Percentiles rank a stretch among this genome's conserved stretches.
Conservation (phyloP, 1,140 invertebrate genomes). For the Hyphantria cunea region DNA sequence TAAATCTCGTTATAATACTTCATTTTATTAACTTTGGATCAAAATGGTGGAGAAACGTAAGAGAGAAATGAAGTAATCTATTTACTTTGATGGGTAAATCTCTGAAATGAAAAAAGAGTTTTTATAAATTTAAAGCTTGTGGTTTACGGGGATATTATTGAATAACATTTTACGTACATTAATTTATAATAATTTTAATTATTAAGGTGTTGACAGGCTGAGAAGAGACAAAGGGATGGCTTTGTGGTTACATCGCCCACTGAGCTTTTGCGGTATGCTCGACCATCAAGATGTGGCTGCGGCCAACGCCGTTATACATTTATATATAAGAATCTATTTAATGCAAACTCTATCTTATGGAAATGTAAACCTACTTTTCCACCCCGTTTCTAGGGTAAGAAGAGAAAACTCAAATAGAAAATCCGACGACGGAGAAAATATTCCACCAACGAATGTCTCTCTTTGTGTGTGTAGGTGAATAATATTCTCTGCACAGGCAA, state of each 20-base stretch:
- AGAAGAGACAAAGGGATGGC: slow-evolving; percentile 9
- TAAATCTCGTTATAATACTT: slow-evolving; percentile 24
- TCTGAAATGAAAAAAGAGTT: too few relatives aligned
- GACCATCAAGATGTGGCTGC: slow-evolving; percentile 14
- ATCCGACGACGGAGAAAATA: slow-evolving; percentile 8
- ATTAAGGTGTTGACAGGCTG: background rate
- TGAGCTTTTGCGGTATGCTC: background rate
- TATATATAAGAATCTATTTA: slow-evolving; percentile 12
- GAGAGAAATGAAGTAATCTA: too few relatives aligned
- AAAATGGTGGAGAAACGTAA: background rate
- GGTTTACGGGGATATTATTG: too few relatives aligned
- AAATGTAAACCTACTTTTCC: slow-evolving; percentile 16
- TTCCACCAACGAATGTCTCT: background rate
- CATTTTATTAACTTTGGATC: slow-evolving; percentile 14
- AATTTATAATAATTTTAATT: too few relatives aligned
- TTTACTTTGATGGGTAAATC: background rate
- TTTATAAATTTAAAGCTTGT: too few relatives aligned
- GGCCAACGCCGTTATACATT: slow-evolving; percentile 2
- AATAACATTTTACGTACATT: too few relatives aligned
- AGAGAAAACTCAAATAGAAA: slow-evolving; percentile 10
- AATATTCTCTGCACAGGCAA: background rate
- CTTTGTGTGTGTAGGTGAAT: background rate
- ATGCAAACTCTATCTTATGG: slow-evolving; percentile 22
- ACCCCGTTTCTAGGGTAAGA: slow-evolving; percentile 8
- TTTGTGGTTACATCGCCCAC: slow-evolving; percentile 8